These are phyloP conservation scores for Spodoptera picta DNA, from an alignment of 2,888 invertebrate genomes.

Conservation along the genomic window DNA sequence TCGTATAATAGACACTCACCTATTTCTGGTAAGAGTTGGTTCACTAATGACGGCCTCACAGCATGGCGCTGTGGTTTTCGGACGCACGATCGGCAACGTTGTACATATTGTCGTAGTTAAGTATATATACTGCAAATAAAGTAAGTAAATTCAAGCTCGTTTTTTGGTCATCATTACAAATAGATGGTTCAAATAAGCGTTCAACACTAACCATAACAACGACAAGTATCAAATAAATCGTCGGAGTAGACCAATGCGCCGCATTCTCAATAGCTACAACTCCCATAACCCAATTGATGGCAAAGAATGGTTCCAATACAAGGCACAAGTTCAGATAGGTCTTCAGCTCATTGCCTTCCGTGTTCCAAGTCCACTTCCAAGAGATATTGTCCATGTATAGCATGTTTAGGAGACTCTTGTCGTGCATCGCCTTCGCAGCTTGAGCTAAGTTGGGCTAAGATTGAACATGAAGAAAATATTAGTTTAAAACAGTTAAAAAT, in stretches of 20 bases:
- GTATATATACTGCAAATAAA: slow-evolving; percentile 77
- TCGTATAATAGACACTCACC: slow-evolving; percentile 57
- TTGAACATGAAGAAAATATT: background rate
- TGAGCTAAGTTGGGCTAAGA: slow-evolving; percentile 56
- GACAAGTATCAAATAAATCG: slow-evolving; percentile 88
- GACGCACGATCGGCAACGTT: slow-evolving; percentile 79
- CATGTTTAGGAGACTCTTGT: slow-evolving; percentile 76
- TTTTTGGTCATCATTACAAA: too few relatives aligned
- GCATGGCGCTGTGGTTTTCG: slow-evolving; percentile 70
- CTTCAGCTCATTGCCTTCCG: slow-evolving; percentile 89
- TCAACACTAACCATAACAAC: slow-evolving; percentile 86
- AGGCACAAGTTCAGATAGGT: slow-evolving; percentile 90
- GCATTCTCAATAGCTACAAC: slow-evolving; percentile 92
- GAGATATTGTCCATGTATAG: slow-evolving; percentile 85
- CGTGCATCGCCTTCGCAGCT: slow-evolving; percentile 67
- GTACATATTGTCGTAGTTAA: slow-evolving; percentile 80
- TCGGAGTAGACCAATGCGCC: slow-evolving; percentile 89
- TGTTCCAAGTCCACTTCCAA: slow-evolving; percentile 82
- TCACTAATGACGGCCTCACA: slow-evolving; percentile 79
- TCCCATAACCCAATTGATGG: slow-evolving; percentile 92
- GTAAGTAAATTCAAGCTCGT: background rate
- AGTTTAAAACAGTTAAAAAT: slow-evolving; percentile 1
- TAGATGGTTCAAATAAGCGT: background rate
- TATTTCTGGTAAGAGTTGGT: slow-evolving; percentile 71
- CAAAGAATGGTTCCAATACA: slow-evolving; percentile 91